Conservation (phyloP, 35 echinoderm and acorn worm species). For the Eucidaris tribuloides region DNA sequence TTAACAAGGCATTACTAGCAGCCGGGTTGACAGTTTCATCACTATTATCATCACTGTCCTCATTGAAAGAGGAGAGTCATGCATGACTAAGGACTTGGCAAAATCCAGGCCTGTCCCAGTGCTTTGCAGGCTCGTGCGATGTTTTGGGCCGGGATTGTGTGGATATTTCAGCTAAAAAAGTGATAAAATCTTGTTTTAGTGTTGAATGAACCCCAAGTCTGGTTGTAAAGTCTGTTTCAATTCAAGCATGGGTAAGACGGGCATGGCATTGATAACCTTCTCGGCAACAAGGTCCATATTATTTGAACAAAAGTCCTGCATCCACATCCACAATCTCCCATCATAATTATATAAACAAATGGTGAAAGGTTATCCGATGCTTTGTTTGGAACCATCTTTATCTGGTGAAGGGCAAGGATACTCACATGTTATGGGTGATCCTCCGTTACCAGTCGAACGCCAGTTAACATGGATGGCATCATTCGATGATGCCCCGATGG, state of each 20-base stretch:
- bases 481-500: slow-evolving; percentile 35
- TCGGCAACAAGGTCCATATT: background rate
- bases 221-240: no score
- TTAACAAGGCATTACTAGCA: background rate
- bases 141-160: no score
- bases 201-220: no score
- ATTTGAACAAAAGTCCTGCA: background rate
- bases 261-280: background rate
- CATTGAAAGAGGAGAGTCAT: no score
- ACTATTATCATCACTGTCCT: no score
- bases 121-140: no score
- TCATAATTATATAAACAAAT: no score
- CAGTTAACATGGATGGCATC: slow-evolving; percentile 68
- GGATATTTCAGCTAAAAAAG: no score
- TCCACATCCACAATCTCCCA: no score
- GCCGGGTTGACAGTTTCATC: background rate
- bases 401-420: background rate
- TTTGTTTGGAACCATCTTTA: background rate
- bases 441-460: slow-evolving; percentile 86
- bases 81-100: no score
- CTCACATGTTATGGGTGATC: slow-evolving; percentile 23
- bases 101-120: no score
- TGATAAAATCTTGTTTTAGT: no score
- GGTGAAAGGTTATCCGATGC: background rate
- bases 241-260: background rate